Evolutionary conservation across 2,113 vertebrate genomes (phyloP), one percentile per base, ranked within the genome.

Genomic region (Spermophilus dauricus): DNA sequence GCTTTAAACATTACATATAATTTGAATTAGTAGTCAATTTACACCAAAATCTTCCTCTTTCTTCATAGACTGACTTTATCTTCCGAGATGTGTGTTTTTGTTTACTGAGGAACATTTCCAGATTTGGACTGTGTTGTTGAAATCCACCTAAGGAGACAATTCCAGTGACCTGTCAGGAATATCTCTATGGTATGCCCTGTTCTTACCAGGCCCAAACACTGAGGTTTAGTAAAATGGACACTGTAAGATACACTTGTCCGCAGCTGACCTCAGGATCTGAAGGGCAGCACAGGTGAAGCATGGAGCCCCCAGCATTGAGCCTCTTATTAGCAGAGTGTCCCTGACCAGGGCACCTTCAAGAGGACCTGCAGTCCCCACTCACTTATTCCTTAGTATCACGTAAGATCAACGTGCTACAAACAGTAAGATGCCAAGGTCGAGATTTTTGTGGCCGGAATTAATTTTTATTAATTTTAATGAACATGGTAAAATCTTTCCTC

Each of bases 71-170:
- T 53, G 67, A 89, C 16, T 42, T 48, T 69, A 87, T 87, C 63
- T 75, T 93, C 82, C 84, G 63, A 88, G 80, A 67, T 14, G 9
- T 73, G 61, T 56, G 51, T 94, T 5, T 86, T 65, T 73, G 4
- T 39, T 93, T 92, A 95, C 28, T 91, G n/a, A 69, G 65, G 85
- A 80, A 93, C 2, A 76, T 69, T 85, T 87, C 87, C 48, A 72
- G 37, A 83, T 89, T 84, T 89, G 53, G 20, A 67, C 51, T 75
- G n/a, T 10, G 17, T 87, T 75, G n/a, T 34, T 96, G 39, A 69
- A 61, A 89, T 39, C 18, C 58, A 48, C 39, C 42, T 37, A 67
- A 84, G 30, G 26, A 82, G 90, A 89, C 61, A 78, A 56, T 65
- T 24, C 30, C 28, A 6, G 56, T 37, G 30, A 86, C 16, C 51